Evolutionary conservation across 2,888 invertebrate genomes (phyloP).

Genomic region (Nudaria mundana): DNA sequence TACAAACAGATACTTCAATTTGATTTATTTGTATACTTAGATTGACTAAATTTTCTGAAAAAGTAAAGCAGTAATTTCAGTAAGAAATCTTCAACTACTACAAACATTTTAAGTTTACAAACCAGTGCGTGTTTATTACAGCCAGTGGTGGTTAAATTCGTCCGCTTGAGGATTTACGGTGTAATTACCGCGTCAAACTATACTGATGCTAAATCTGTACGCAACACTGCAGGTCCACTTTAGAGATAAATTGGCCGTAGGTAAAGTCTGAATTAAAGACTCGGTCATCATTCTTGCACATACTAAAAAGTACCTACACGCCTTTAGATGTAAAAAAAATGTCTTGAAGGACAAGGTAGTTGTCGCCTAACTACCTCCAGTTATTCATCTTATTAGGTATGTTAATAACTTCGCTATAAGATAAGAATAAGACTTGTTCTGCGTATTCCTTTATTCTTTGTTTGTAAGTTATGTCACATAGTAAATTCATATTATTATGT

Average conservation of each 20-base stretch:
- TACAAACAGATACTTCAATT: too few species aligned
- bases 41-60: too few species aligned
- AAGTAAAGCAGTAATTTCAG: neutral
- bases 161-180: slow-evolving; percentile 45
- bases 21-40: too few species aligned
- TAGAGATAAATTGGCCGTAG: slow-evolving; percentile 16
- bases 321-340: slow-evolving; percentile 21
- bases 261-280: neutral
- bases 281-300: neutral
- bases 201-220: slow-evolving; percentile 45
- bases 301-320: slow-evolving; percentile 13
- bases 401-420: too few species aligned
- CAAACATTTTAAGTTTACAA: slow-evolving; percentile 13
- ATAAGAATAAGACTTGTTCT: neutral
- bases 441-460: neutral
- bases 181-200: slow-evolving; percentile 51
- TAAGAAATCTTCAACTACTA: neutral
- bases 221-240: slow-evolving; percentile 20
- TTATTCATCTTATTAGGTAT: slow-evolving; percentile 20
- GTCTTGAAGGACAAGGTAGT: slow-evolving; percentile 27
- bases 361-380: slow-evolving; percentile 18
- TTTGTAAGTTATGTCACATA: too few species aligned
- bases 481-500: too few species aligned
- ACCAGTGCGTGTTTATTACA: slow-evolving; percentile 31
- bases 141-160: slow-evolving; percentile 37